Evolutionary conservation across 92 coral and sea anemone species (phyloP).

Genomic region (Pocillopora grandis): DNA sequence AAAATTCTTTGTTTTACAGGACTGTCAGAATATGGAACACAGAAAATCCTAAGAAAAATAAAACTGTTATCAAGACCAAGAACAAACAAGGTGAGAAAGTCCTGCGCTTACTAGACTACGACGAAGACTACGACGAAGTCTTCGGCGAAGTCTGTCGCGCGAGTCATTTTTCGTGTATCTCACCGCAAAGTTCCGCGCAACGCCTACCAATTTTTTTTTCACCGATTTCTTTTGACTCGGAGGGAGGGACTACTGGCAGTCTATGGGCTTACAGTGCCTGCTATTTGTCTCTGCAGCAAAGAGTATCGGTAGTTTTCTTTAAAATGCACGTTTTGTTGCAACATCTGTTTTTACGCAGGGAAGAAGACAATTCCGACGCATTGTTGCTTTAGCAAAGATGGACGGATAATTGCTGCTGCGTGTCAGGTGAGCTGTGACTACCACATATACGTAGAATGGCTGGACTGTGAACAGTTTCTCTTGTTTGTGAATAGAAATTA

Average conservation of each 20-base stretch:
- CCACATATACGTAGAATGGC: too few relatives aligned
- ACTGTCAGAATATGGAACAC: constrained; percentile 96
- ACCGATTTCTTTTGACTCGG: not conserved
- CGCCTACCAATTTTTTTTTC: too few relatives aligned
- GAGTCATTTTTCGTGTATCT: too few relatives aligned
- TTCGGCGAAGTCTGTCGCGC: too few relatives aligned
- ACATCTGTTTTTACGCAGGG: constrained; percentile 40
- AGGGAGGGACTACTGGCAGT: not conserved
- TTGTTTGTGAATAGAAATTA: too few relatives aligned
- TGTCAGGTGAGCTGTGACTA: constrained; percentile 65
- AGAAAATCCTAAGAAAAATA: constrained; percentile 88
- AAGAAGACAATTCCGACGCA: constrained; percentile 92
- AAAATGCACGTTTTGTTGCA: not conserved
- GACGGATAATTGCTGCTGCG: constrained; percentile 81
- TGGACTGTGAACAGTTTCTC: too few relatives aligned
- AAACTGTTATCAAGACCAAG: constrained; percentile 90
- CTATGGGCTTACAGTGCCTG: not conserved
- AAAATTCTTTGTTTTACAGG: constrained; percentile 36
- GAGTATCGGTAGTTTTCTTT: not conserved
- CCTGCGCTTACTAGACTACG: not conserved
- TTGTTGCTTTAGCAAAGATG: constrained; percentile 91
- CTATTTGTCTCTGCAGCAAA: not conserved
- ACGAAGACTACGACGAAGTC: too few relatives aligned
- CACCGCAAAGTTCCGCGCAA: too few relatives aligned
- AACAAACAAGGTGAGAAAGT: constrained; percentile 72